phyloP scores from a whole-genome alignment of 2,797 vertebrate species.

The Arctocebus calabarensis region DNA sequence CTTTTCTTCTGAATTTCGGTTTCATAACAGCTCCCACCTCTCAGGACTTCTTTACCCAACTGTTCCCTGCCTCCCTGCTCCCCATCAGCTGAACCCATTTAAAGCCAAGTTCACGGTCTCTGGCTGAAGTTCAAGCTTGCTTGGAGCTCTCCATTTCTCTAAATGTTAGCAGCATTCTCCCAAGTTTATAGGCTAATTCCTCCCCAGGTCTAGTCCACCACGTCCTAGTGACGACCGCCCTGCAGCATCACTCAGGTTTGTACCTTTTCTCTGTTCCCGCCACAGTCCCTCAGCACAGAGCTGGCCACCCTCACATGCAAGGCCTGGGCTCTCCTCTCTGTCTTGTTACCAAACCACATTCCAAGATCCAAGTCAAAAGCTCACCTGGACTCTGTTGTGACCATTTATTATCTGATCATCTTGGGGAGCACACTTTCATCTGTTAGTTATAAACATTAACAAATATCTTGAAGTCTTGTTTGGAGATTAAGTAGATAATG shows the following conservation, averaged over 20 bases:
- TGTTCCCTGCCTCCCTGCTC: not conserved
- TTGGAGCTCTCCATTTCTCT: not conserved
- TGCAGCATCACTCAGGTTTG: too few species aligned
- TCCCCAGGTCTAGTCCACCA: rapidly evolving
- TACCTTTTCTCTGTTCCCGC: not conserved
- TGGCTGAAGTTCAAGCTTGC: not conserved
- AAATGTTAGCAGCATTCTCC: not conserved
- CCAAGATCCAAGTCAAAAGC: not conserved
- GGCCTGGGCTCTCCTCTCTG: not conserved
- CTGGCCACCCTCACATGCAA: rapidly evolving
- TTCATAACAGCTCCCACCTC: not conserved
- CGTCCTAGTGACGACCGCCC: rapidly evolving
- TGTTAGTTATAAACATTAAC: not conserved
- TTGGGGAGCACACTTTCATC: not conserved
- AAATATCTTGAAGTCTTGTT: not conserved
- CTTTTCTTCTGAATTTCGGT: not conserved
- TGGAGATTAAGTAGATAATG: not conserved
- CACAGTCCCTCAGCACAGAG: too few species aligned
- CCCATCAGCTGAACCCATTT: not conserved
- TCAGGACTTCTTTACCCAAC: not conserved
- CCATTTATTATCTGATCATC: not conserved
- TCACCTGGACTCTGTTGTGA: not conserved
- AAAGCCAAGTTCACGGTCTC: not conserved
- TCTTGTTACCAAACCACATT: not conserved
- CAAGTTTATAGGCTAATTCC: not conserved